Percentiles rank a stretch among this genome's conserved stretches.
Evolutionary conservation across 2,797 vertebrate species (phyloP).

Genomic region (Lacerta viridis): DNA sequence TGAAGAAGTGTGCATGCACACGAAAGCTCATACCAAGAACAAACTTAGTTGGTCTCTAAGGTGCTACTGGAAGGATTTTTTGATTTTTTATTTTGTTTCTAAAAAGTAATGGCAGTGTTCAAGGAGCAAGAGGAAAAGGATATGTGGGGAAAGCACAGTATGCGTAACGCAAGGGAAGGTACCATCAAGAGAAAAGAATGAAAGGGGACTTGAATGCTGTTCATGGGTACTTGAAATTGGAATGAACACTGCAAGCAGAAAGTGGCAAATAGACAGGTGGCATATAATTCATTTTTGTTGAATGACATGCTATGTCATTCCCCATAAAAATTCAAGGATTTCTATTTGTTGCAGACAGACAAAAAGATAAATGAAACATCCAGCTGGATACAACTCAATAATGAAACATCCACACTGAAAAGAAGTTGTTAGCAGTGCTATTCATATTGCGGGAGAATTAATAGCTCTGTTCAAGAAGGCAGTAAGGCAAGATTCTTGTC

Average conservation of each 20-base stretch:
- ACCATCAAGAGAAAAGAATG: background rate
- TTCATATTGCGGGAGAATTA: constrained; percentile 34
- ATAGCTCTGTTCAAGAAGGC: constrained; percentile 6
- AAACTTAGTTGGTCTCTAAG: too few species aligned
- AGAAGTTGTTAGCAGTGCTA: constrained; percentile 13
- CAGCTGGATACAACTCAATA: constrained; percentile 46
- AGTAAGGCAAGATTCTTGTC: background rate
- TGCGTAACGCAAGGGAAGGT: background rate
- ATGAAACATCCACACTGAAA: constrained; percentile 43
- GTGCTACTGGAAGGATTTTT: too few species aligned
- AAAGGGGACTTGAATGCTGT: background rate
- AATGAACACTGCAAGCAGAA: background rate
- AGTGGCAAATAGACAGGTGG: background rate
- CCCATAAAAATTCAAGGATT: background rate
- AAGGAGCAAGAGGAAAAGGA: background rate
- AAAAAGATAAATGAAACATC: constrained; percentile 36
- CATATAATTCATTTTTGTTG: background rate
- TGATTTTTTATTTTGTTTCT: background rate
- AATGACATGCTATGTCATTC: background rate
- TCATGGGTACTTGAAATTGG: background rate
- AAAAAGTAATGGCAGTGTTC: background rate
- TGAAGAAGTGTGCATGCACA: too few species aligned
- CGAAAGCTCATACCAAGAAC: too few species aligned
- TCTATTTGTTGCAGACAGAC: constrained; percentile 23
- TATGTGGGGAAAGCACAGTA: background rate